Conservation (phyloP, 2,113 vertebrate genomes). For the Semnopithecus entellus region DNA sequence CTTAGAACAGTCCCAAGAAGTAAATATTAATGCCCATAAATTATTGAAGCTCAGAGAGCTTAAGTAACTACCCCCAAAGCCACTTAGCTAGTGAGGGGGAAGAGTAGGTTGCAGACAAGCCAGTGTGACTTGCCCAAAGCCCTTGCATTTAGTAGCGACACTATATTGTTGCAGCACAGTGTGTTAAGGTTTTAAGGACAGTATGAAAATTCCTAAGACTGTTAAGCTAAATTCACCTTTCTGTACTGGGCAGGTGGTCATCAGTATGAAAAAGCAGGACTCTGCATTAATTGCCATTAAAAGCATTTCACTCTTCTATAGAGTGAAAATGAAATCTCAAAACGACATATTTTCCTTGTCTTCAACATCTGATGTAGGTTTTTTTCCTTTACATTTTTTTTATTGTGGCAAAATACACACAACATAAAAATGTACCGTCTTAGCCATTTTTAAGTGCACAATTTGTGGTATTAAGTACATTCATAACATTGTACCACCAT, state of each 20-base stretch:
- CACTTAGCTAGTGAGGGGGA: neutral
- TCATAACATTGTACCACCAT: neutral
- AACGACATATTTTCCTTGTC: neutral
- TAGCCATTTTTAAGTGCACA: neutral
- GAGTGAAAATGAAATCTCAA: conserved; percentile 23
- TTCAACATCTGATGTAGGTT: neutral
- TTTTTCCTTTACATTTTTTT: neutral
- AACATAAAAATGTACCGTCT: neutral
- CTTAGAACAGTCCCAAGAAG: neutral
- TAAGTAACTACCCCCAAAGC: neutral
- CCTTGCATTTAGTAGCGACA: neutral
- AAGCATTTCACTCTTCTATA: neutral
- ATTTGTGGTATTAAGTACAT: neutral
- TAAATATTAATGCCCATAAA: neutral
- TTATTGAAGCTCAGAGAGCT: neutral
- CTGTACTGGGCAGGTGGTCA: neutral
- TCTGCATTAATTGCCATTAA: neutral
- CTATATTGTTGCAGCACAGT: neutral
- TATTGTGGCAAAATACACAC: neutral
- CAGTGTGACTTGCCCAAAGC: neutral
- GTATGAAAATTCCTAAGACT: neutral
- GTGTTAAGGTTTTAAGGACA: neutral
- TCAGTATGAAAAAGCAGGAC: neutral
- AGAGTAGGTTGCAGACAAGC: neutral
- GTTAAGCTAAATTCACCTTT: neutral